A percentile compares a stretch with the other conserved stretches of the same genome.
These are phyloP conservation scores for Bombus terrestris DNA, from an alignment of 1,140 invertebrate genomes.

Conservation along the genomic window DNA sequence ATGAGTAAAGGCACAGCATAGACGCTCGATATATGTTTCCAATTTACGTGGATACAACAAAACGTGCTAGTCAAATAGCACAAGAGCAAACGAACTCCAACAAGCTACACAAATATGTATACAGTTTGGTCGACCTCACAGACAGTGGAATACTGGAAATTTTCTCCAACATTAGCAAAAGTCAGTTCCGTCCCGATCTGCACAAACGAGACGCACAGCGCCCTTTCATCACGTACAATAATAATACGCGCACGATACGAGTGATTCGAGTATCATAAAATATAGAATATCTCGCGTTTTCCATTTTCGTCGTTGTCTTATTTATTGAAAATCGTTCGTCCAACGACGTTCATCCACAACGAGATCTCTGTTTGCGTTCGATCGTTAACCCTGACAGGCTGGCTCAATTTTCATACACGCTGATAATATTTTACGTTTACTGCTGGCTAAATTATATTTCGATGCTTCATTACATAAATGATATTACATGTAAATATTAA, in stretches of 20 bases:
- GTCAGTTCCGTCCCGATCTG: neutral
- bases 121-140: neutral
- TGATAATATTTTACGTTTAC: neutral
- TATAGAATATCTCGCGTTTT: neutral
- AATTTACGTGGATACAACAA: neutral
- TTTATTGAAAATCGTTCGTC: neutral
- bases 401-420: neutral
- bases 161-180: conserved; percentile 3
- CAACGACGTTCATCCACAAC: neutral
- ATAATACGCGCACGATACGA: neutral
- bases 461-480: too few relatives aligned
- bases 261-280: neutral
- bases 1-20: neutral
- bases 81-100: neutral
- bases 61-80: neutral
- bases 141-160: neutral
- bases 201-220: neutral
- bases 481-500: neutral
- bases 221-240: neutral
- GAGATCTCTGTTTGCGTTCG: neutral
- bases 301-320: neutral
- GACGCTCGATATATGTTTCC: neutral
- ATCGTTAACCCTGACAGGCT: too few relatives aligned
- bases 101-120: neutral
- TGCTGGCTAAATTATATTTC: too few relatives aligned